Conservation (phyloP, 2,888 invertebrate genomes). For the Amiota minor region DNA sequence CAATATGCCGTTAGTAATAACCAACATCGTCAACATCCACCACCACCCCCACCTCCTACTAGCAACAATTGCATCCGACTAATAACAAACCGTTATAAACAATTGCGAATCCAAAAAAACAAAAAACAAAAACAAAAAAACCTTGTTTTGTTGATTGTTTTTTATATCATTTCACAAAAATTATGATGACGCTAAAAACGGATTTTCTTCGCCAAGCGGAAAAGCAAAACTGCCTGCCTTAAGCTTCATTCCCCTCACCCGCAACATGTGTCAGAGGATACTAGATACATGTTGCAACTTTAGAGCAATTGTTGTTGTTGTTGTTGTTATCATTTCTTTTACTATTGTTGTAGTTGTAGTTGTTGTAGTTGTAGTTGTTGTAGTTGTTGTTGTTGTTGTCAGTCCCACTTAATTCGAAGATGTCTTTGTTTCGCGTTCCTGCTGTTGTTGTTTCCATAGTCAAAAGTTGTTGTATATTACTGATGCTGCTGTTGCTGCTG, state of each 20-base stretch:
- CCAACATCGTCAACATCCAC: not conserved
- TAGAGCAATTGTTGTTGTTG: not conserved
- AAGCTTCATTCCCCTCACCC: not conserved
- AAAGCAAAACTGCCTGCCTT: conserved; percentile 6
- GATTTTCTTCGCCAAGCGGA: not conserved
- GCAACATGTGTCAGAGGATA: conserved; percentile 6
- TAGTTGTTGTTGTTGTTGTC: not conserved
- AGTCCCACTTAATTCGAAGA: conserved; percentile 40
- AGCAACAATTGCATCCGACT: conserved; percentile 3
- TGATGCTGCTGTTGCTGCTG: not conserved
- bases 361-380: not conserved
- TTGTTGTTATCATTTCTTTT: too few relatives aligned
- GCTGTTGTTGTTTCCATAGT: conserved; percentile 33
- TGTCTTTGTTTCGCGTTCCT: conserved; percentile 37
- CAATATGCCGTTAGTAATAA: conserved; percentile 53
- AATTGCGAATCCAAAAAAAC: not conserved
- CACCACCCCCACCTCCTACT: not conserved
- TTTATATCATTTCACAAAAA: not conserved
- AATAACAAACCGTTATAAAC: conserved; percentile 9
- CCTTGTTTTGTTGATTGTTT: not conserved
- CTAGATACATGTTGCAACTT: not conserved
- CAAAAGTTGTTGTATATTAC: not conserved
- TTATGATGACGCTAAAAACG: not conserved
- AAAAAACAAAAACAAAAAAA: not conserved
- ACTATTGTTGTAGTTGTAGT: not conserved